Percentiles rank a stretch among this genome's conserved stretches.
Conservation (phyloP, 2,113 vertebrate genomes). For the Paratilapia polleni region DNA sequence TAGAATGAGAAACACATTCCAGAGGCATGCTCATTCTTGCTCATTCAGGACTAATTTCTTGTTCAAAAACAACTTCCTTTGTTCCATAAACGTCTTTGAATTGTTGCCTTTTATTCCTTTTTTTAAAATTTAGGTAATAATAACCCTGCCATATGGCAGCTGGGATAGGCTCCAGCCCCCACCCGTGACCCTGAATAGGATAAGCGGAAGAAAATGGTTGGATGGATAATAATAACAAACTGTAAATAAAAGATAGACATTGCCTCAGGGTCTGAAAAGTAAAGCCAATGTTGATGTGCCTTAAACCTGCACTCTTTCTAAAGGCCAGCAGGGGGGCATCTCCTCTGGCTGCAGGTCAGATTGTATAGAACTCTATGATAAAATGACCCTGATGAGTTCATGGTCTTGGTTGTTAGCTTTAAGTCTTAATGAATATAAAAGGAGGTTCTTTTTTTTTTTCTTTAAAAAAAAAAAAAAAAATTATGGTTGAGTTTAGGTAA, state of each 20-base stretch:
- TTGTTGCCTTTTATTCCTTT: not conserved
- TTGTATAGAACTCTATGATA: not conserved
- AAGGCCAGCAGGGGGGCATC: not conserved
- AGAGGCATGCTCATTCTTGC: not conserved
- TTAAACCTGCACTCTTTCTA: not conserved
- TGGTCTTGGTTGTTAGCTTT: not conserved
- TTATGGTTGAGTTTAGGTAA: not conserved
- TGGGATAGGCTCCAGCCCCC: too few relatives aligned
- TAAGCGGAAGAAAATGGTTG: too few relatives aligned
- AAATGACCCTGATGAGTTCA: not conserved
- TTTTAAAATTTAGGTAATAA: too few relatives aligned
- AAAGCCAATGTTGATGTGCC: not conserved
- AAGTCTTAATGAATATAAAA: not conserved
- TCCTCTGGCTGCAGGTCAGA: not conserved
- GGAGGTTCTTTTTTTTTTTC: not conserved
- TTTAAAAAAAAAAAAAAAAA: too few relatives aligned
- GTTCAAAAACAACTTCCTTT: not conserved
- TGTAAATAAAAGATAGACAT: not conserved
- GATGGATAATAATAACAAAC: too few relatives aligned
- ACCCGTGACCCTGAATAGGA: too few relatives aligned
- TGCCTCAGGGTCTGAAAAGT: not conserved
- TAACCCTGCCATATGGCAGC: too few relatives aligned
- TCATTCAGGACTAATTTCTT: not conserved
- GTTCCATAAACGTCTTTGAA: not conserved
- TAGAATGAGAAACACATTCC: not conserved